These are phyloP conservation scores for Tricholauxania praeusta DNA, from an alignment of 2,888 invertebrate species.

Conservation along the genomic window DNA sequence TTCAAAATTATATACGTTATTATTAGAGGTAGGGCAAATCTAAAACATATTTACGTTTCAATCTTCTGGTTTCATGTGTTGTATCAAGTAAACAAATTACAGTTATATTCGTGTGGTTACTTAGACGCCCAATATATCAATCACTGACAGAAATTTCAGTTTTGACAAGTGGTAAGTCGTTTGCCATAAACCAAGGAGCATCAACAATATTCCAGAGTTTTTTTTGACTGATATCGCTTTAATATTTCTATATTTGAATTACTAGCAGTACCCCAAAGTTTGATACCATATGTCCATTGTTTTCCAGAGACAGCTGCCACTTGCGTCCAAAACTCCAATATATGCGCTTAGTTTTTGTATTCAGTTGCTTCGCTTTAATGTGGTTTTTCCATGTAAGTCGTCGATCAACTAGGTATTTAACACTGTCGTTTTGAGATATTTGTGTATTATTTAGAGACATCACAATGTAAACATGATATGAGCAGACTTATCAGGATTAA, in stretches of 20 bases:
- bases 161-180: conserved; percentile 21
- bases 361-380: conserved; percentile 9
- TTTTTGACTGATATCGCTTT: conserved; percentile 31
- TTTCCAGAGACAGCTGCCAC: neutral
- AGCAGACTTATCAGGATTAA: too few species aligned
- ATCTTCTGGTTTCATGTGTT: conserved; percentile 21
- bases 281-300: conserved; percentile 23
- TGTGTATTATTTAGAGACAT: neutral
- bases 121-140: conserved; percentile 28
- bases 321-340: conserved; percentile 10
- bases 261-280: conserved; percentile 31
- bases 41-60: conserved; percentile 30
- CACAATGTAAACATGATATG: too few species aligned
- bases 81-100: conserved; percentile 28
- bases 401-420: conserved; percentile 23
- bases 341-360: conserved; percentile 13
- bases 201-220: conserved; percentile 20
- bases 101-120: conserved; percentile 26
- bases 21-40: conserved; percentile 12
- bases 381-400: conserved; percentile 17
- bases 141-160: conserved; percentile 19
- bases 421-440: conserved; percentile 13
- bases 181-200: conserved; percentile 27
- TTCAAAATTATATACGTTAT: too few species aligned
- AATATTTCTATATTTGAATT: conserved; percentile 25